Evolutionary conservation across 2,888 invertebrate species (phyloP).

Genomic region (Lobophora halterata): DNA sequence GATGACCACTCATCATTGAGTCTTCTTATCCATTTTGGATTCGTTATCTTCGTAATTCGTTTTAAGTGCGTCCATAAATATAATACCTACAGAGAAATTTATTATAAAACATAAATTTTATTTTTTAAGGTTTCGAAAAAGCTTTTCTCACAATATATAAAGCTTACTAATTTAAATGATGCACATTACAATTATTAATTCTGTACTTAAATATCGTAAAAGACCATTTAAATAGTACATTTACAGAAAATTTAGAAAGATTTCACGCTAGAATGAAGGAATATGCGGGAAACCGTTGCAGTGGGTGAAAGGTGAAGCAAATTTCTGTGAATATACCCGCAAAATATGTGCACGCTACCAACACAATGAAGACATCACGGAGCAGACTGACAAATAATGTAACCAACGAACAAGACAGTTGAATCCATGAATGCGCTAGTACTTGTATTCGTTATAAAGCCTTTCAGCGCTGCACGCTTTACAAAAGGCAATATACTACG

Average conservation of each 20-base stretch:
- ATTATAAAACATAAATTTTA: too few relatives aligned
- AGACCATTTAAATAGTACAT: conserved; percentile 4
- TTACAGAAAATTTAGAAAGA: conserved; percentile 1
- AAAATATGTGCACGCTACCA: conserved; percentile 17
- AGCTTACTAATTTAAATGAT: too few relatives aligned
- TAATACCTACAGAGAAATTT: too few relatives aligned
- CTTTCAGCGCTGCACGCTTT: conserved; percentile 30
- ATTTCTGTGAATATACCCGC: conserved; percentile 7
- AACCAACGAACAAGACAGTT: conserved; percentile 20
- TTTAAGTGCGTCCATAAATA: too few relatives aligned
- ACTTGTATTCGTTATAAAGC: conserved; percentile 14
- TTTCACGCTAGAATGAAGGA: too few relatives aligned
- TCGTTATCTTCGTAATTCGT: neutral
- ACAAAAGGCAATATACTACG: conserved; percentile 31
- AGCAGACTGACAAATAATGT: conserved; percentile 23
- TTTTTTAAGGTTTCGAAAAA: too few relatives aligned
- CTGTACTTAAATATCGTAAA: too few relatives aligned
- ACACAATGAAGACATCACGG: conserved; percentile 18
- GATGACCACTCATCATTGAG: conserved; percentile 14
- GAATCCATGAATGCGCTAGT: conserved; percentile 15
- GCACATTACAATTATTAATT: too few relatives aligned
- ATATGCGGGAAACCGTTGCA: too few relatives aligned
- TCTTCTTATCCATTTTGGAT: conserved; percentile 1
- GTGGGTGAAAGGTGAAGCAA: conserved; percentile 4
- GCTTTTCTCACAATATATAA: too few relatives aligned